Evolutionary conservation across 2,113 vertebrate species (phyloP).

Genomic region (Lycaon pictus): DNA sequence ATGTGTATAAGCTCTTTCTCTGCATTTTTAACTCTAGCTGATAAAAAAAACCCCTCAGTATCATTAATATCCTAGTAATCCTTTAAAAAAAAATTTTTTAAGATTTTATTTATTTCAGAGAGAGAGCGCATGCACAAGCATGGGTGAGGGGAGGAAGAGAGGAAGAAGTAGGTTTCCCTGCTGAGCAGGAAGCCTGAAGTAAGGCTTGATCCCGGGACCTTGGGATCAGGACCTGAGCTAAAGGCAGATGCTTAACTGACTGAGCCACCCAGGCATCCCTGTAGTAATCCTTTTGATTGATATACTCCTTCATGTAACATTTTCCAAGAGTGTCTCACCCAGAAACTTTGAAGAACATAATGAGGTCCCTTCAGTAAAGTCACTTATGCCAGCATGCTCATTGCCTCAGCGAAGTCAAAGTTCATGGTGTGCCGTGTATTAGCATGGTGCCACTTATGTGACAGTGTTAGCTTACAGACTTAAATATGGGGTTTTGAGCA

Average conservation of each 20-base stretch:
- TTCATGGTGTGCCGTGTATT: background rate
- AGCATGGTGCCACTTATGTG: background rate
- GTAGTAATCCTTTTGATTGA: background rate
- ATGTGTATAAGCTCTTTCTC: background rate
- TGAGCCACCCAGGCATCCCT: too few relatives aligned
- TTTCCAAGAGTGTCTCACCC: background rate
- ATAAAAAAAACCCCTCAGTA: background rate
- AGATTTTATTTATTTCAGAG: too few relatives aligned
- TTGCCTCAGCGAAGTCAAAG: background rate
- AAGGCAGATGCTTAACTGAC: too few relatives aligned
- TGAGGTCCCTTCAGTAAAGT: background rate
- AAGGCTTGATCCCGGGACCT: too few relatives aligned
- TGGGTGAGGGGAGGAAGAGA: too few relatives aligned
- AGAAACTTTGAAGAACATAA: constrained; percentile 43
- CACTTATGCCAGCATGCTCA: background rate
- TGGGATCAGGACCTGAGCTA: too few relatives aligned
- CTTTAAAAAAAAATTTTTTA: background rate
- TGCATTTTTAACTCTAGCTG: constrained; percentile 8
- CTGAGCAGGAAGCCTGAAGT: too few relatives aligned
- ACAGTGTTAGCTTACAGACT: background rate
- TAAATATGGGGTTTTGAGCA: background rate
- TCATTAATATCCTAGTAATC: constrained; percentile 25
- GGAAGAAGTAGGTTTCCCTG: too few relatives aligned
- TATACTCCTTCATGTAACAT: background rate
- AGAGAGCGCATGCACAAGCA: too few relatives aligned